Evolutionary conservation across 2,113 vertebrate species (phyloP), one percentile per base, ranked within the genome.

Genomic region (Perca fluviatilis): DNA sequence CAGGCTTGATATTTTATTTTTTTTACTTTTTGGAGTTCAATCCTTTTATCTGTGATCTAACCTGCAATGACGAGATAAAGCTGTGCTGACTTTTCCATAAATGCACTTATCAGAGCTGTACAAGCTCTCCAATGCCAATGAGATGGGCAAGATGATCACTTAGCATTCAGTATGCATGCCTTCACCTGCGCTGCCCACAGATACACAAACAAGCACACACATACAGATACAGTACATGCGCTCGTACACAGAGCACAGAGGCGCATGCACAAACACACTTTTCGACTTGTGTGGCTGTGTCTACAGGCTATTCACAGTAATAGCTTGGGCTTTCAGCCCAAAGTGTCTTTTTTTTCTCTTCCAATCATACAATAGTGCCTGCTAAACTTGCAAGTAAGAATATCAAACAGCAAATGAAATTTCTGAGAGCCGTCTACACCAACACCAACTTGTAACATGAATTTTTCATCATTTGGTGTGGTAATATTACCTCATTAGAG

Each of bases 341-440:
- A 90, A 92, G 83, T 94, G 88, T 91, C 74, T 82, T 89, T 78
- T 86, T 77, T 70, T 85, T 82, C 85, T 83, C 66, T 77, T 88
- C 86, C 89, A 91, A 89, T 93, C 90, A 92, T 86, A 92, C 90
- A 92, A 93, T 88, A 86, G 86, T 80, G 84, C 89, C 89, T 91
- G 92, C 89, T 93, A 89, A 93, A 89, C 85, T 88, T 84, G 91
- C 93, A 94, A 93, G 90, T 93, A 91, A 91, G 91, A 91, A 94
- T 94, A 95, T 94, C 91, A 95, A 95, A 93, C 89, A 90, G 90
- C 87, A 93, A 95, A 95, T 94, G 90, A 93, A 94, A 95, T 92
- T 92, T 89, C 76, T 86, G 88, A 87, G 89, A 87, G 88, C 84
- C 79, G 80, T 91, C 86, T 91, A 81, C 93, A 94, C 90, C 89